Evolutionary conservation across 92 coral and sea anemone species (phyloP).

Genomic region (Porites rus): DNA sequence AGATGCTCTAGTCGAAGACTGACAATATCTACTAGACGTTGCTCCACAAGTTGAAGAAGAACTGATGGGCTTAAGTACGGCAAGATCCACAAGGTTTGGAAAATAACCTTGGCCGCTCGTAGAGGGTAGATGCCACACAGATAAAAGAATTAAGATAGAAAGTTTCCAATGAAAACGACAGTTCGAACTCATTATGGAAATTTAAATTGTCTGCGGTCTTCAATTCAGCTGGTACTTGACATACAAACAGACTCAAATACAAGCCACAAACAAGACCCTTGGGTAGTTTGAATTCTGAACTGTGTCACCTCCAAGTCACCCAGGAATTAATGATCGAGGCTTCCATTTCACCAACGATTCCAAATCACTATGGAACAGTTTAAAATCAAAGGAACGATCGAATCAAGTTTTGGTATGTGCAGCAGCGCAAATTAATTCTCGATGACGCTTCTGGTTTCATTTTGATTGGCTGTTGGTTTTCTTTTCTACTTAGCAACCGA

Average conservation of each 20-base stretch:
- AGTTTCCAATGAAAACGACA: conserved; percentile 16
- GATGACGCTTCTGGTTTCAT: background rate
- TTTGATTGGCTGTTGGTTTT: conserved; percentile 1
- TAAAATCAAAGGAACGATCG: conserved; percentile 17
- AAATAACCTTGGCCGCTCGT: conserved; percentile 62
- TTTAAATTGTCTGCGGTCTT: background rate
- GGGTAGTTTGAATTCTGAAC: conserved; percentile 9
- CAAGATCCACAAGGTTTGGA: conserved; percentile 77
- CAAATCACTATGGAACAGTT: background rate
- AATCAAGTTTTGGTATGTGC: conserved; percentile 23
- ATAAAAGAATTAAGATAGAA: background rate
- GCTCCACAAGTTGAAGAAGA: conserved; percentile 94
- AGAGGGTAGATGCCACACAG: conserved; percentile 38
- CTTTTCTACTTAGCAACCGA: conserved; percentile 13
- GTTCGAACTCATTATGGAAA: conserved; percentile 24
- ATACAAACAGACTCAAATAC: conserved; percentile 20
- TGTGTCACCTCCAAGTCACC: conserved; percentile 15
- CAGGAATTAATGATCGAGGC: background rate
- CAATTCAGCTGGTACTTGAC: conserved; percentile 39
- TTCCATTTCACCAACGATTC: conserved; percentile 1
- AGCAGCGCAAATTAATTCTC: background rate
- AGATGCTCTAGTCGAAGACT: conserved; percentile 42
- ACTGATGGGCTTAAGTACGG: conserved; percentile 72
- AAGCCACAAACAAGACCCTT: conserved; percentile 24
- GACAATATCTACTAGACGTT: conserved; percentile 72